These are phyloP conservation scores for Dendrocincla tyrannina DNA, from an alignment of 2,797 vertebrate species.

Conservation along the genomic window DNA sequence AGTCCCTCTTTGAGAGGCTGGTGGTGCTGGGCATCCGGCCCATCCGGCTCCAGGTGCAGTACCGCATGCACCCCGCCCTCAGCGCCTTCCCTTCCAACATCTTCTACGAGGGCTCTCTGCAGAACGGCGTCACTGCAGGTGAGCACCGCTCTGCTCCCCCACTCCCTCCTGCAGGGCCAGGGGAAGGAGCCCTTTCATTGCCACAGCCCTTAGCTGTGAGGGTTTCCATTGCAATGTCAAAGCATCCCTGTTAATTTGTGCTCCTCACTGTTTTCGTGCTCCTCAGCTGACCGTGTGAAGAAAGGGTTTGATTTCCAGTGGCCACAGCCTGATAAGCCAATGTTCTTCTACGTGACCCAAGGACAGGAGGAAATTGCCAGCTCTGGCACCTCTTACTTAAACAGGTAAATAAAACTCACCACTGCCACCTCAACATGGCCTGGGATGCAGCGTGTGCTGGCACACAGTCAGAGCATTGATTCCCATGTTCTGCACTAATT, in stretches of 20 bases:
- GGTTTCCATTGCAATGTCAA: too few relatives aligned
- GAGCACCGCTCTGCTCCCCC: neutral
- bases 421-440: rapidly evolving
- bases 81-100: slow-evolving; percentile 99
- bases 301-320: slow-evolving; percentile 99
- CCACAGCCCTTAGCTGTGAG: rapidly evolving
- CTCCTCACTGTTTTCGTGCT: neutral
- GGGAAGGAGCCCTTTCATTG: neutral
- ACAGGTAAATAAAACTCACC: slow-evolving; percentile 80
- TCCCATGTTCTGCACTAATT: neutral
- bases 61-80: slow-evolving; percentile 97
- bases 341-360: slow-evolving; percentile 99
- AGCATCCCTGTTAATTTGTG: too few relatives aligned
- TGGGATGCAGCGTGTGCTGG: rapidly evolving
- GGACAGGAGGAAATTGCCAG: slow-evolving; percentile 99
- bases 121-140: slow-evolving; percentile 96
- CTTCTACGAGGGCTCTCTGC: slow-evolving; percentile 97
- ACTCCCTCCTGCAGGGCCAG: neutral
- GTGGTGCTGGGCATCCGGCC: slow-evolving; percentile 97
- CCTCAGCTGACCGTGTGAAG: slow-evolving; percentile 93
- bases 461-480: neutral
- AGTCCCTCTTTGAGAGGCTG: slow-evolving; percentile 95
- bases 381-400: slow-evolving; percentile 97
- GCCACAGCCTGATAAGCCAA: slow-evolving; percentile 98
- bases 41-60: slow-evolving; percentile 97